Evolutionary conservation across 2,888 invertebrate genomes (phyloP).

Genomic region (Malthinus flaveolus): DNA sequence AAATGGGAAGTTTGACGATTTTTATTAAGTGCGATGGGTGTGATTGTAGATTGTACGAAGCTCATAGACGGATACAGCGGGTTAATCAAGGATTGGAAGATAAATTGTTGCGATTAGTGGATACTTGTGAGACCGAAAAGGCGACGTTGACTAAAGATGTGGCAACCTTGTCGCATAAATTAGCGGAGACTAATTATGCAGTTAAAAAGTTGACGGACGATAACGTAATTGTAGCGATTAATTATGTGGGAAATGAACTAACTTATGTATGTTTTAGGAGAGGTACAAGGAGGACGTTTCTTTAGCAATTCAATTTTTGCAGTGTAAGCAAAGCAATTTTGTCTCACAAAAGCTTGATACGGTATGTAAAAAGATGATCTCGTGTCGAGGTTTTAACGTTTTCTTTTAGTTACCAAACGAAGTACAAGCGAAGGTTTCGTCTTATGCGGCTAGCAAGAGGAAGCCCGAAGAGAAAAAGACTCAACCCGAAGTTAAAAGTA

Average conservation of each 20-base stretch:
- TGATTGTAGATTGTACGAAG: conserved; percentile 79
- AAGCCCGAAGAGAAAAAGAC: conserved; percentile 54
- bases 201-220: conserved; percentile 82
- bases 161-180: conserved; percentile 77
- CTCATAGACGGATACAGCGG: conserved; percentile 90
- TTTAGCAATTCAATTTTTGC: conserved; percentile 88
- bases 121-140: conserved; percentile 89
- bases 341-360: conserved; percentile 88
- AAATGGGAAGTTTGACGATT: background rate
- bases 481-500: conserved; percentile 62
- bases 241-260: conserved; percentile 17
- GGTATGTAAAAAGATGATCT: conserved; percentile 62
- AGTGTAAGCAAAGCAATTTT: conserved; percentile 94
- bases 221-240: conserved; percentile 65
- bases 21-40: background rate
- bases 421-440: conserved; percentile 86
- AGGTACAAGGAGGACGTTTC: conserved; percentile 92
- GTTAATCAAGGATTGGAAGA: conserved; percentile 95
- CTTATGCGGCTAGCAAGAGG: conserved; percentile 70
- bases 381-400: background rate
- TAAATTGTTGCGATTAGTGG: conserved; percentile 88
- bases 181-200: conserved; percentile 84
- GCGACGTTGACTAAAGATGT: conserved; percentile 84
- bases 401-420: conserved; percentile 81
- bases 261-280: conserved; percentile 65